phyloP scores from a whole-genome alignment of 2,797 vertebrate species.

The Momotus momota region DNA sequence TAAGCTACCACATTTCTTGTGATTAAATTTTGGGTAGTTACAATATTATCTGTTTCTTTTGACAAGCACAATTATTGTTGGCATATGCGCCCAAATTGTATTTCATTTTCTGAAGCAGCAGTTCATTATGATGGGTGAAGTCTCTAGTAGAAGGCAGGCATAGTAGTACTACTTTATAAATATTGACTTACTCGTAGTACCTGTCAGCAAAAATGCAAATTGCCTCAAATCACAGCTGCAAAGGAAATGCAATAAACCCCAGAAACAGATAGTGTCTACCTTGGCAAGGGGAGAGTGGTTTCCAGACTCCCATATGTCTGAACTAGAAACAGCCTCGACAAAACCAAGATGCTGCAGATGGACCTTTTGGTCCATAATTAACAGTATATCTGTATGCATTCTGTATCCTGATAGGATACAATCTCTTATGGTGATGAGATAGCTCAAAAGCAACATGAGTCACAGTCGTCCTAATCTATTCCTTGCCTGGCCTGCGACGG shows the following conservation, averaged over 20 bases:
- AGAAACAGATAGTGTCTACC: not conserved
- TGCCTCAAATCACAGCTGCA: conserved; percentile 28
- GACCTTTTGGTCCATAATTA: not conserved
- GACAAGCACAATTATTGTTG: conserved; percentile 70
- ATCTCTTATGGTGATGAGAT: not conserved
- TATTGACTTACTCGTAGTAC: conserved; percentile 44
- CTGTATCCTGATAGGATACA: not conserved
- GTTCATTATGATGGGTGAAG: not conserved
- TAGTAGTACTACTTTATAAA: not conserved
- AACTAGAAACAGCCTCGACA: not conserved
- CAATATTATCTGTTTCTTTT: conserved; percentile 57
- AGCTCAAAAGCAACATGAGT: not conserved
- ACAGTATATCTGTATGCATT: not conserved
- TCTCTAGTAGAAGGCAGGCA: not conserved
- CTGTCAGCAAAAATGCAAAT: conserved; percentile 60
- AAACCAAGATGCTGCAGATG: not conserved
- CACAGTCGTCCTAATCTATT: not conserved
- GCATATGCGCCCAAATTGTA: conserved; percentile 3
- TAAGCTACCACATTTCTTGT: conserved; percentile 65
- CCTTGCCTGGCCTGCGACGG: not conserved
- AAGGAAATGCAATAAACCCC: not conserved
- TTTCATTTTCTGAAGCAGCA: conserved; percentile 53
- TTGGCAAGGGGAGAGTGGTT: not conserved
- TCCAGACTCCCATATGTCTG: not conserved
- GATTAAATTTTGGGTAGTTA: conserved; percentile 73